These are phyloP conservation scores for Mesoligia furuncula DNA, from an alignment of 2,888 invertebrate species.

Conservation along the genomic window DNA sequence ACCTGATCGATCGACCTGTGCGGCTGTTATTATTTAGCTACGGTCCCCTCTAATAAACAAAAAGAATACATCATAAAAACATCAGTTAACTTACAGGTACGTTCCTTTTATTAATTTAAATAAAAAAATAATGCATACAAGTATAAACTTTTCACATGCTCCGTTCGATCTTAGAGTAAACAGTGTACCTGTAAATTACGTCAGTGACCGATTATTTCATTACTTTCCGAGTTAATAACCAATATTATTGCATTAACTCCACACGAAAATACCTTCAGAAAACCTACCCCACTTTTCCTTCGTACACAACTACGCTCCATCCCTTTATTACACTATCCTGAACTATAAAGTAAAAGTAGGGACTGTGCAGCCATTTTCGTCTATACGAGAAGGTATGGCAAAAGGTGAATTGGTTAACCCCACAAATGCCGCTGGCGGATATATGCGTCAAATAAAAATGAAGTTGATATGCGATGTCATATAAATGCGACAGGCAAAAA, in stretches of 20 bases:
- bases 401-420: constrained; percentile 63
- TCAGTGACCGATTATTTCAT: constrained; percentile 24
- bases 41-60: no score
- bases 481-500: constrained; percentile 61
- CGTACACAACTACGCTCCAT: constrained; percentile 37
- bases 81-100: no score
- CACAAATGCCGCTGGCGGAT: constrained; percentile 56
- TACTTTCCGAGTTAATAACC: constrained; percentile 21
- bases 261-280: constrained; percentile 23
- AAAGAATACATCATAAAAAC: no score
- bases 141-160: neutral
- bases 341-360: constrained; percentile 54
- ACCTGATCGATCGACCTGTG: no score
- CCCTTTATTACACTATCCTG: constrained; percentile 52
- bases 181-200: neutral
- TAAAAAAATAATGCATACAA: neutral
- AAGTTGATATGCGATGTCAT: constrained; percentile 63
- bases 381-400: constrained; percentile 52
- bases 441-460: constrained; percentile 67
- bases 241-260: constrained; percentile 39
- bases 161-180: constrained; percentile 8
- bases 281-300: constrained; percentile 24
- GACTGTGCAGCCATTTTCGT: constrained; percentile 23
- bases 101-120: neutral
- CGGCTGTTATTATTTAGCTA: no score